Evolutionary conservation across 1,140 invertebrate species (phyloP), one percentile per base, ranked within the genome.

Genomic region (Dryas iulia): DNA sequence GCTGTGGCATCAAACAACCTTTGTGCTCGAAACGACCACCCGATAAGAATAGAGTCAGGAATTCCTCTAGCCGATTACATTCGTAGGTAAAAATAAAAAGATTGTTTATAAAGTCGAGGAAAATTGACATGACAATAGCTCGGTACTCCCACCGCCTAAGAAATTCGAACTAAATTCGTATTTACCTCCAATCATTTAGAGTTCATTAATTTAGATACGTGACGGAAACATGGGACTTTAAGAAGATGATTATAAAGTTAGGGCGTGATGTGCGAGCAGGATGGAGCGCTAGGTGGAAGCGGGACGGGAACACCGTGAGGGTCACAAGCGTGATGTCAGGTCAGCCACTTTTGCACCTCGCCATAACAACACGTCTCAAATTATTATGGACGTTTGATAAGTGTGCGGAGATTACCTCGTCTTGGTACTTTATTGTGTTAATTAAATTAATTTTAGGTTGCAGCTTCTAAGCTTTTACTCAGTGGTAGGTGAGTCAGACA

Each of bases 281-380:
- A 89, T 28, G 54, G 76, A 14, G 25, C 24, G 14, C 28, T 47
- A 58, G 14, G 84, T 62, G 72, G 53, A 83, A 90, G 52, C 57
- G 82, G 67, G 84, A 87, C 57, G 77, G 35, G 14, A 33, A 60
- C 61, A 65, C 67, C 66, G 67, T 70, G 71, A 83, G 87, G 91
- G 91, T 92, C 90, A 91, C 82, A 86, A 81, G 87, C 92, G 92
- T 92, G 92, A 92, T 90, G 86, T 89, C 84, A 89, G 92, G 92
- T 92, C 89, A 92, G 90, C 83, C 85, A 91, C 90, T 92, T 92
- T 92, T 92, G 90, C 90, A 92, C 91, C 90, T 91, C 88, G 81
- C 83, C 79, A 83, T 89, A 92, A 91, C 91, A 90, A 91, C 90
- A 89, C 89, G 87, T 90, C 86, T 92, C 89, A 92, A 92, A 92